Evolutionary conservation across 2,113 vertebrate genomes (phyloP).

Genomic region (Tupaia tana): DNA sequence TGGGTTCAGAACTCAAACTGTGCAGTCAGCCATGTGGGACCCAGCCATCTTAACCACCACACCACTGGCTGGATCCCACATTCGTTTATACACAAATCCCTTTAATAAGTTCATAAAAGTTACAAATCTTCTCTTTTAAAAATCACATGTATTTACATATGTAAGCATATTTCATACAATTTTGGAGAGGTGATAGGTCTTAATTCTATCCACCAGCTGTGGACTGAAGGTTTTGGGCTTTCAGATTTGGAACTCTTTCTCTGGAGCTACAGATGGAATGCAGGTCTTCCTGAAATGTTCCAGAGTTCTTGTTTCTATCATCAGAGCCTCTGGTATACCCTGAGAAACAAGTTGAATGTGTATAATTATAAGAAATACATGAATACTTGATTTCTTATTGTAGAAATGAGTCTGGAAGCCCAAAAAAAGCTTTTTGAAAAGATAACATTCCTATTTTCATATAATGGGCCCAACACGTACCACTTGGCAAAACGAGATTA

Average conservation of each 20-base stretch:
- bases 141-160: background rate
- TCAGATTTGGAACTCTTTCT: background rate
- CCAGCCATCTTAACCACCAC: no score
- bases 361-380: background rate
- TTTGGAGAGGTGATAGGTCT: background rate
- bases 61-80: background rate
- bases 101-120: slow-evolving; percentile 32
- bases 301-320: background rate
- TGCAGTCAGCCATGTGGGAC: no score
- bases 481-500: background rate
- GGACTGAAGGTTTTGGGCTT: background rate
- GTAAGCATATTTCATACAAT: background rate
- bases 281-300: background rate
- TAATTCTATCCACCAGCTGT: background rate
- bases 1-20: no score
- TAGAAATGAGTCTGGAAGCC: background rate
- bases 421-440: background rate
- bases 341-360: background rate
- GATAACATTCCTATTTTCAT: background rate
- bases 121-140: background rate
- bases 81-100: background rate
- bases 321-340: background rate
- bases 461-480: background rate
- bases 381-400: background rate
- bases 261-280: background rate